Evolutionary conservation across 2,113 vertebrate genomes (phyloP), one percentile per base, ranked within the genome.

Genomic region (Indri indri): DNA sequence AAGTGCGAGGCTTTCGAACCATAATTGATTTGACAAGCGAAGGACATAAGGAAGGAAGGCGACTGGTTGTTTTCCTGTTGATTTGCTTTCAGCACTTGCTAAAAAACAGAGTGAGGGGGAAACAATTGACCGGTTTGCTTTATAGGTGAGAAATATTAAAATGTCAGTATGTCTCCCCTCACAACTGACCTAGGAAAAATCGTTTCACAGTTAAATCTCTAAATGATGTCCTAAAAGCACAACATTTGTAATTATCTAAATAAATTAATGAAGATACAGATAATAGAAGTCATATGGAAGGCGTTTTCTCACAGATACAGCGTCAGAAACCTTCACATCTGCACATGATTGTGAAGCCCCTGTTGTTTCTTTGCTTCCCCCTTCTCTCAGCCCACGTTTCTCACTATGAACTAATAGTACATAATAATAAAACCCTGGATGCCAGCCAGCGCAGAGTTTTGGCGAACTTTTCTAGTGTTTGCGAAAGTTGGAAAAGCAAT

Each of bases 401-500:
- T 98, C 97, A 94, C 98, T 98, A 52, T 93, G 98, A 98, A 98
- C 97, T 98, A 98, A 98, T 97, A 96, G 98, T 98, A 97, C 98
- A 97, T 97, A 92, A 98, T 98, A 98, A 98, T 98, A 98, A 98
- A 98, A 74, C 32, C 83, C 90, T 98, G 99, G 97, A 89, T 25
- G 54, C 9, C 77, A 70, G 98, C 99, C 99, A 98, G 92, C 45
- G 25, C 94, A 94, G 96, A 96, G 68, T 86, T 98, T 96, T 98
- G 98, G 98, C 95, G 95, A 97, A 98, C 96, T 98, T 98, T 70
- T 71, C 5, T 85, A 91, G 74, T 98, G 98, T 98, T 99, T 98
- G 98, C 97, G 96, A 96, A 98, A 98, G 98, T 95, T 50, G 92
- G 92, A 93, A 98, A 98, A 97, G 97, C 97, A 89, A 40, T 97